Evolutionary conservation across 2,888 invertebrate species (phyloP).

Genomic region (Orthosia cruda): DNA sequence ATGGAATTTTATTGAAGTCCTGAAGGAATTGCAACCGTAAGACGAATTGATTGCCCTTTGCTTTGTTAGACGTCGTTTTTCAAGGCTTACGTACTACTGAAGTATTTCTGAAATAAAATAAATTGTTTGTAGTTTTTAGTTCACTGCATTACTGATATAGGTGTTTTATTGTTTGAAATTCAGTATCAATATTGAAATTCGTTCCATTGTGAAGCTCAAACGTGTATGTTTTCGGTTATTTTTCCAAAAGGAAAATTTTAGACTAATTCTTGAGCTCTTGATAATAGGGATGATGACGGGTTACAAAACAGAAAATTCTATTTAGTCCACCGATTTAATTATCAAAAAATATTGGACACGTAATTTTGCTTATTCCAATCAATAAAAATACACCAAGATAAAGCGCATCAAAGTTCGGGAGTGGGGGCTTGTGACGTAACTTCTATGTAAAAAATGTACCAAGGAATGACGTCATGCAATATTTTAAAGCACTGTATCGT

Average conservation of each 20-base stretch:
- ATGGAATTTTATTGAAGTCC: slow-evolving; percentile 26
- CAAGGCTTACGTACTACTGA: background rate
- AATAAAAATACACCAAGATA: too few species aligned
- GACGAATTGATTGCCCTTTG: slow-evolving; percentile 23
- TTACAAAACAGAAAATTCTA: too few species aligned
- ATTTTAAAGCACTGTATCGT: too few species aligned
- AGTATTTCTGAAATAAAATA: slow-evolving; percentile 4
- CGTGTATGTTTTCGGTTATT: background rate
- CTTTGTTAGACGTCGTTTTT: background rate
- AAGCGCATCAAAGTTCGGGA: too few species aligned
- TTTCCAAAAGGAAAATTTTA: background rate
- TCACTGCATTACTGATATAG: background rate
- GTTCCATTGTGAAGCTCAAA: background rate
- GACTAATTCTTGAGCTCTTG: too few species aligned
- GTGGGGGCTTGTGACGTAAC: too few species aligned
- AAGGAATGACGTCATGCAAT: too few species aligned
- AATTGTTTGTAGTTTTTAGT: background rate
- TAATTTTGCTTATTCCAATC: too few species aligned
- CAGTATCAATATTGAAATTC: background rate
- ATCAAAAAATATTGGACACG: too few species aligned
- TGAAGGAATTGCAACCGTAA: slow-evolving; percentile 21
- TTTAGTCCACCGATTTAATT: too few species aligned
- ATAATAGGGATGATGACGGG: too few species aligned
- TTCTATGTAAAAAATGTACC: too few species aligned
- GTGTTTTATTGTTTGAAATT: background rate